These are phyloP conservation scores for Cryptocheilus praepositus DNA, from an alignment of 2,888 invertebrate species.

Conservation along the genomic window DNA sequence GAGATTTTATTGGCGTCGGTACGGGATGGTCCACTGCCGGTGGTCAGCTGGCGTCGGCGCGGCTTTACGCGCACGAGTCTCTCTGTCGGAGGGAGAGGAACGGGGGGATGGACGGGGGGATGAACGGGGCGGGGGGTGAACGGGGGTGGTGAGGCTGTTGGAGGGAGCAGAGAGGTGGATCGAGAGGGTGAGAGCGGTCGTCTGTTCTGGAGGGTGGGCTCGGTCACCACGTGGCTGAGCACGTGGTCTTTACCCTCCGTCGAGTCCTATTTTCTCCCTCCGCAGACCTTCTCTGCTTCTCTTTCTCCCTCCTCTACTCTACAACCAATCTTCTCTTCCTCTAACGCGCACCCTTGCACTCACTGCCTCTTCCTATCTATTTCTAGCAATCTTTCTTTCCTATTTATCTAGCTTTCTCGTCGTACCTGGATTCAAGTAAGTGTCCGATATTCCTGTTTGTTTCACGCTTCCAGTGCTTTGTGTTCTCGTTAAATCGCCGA, in stretches of 20 bases:
- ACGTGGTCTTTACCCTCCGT: conserved; percentile 68
- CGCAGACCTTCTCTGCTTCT: conserved; percentile 17
- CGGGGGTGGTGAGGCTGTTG: background rate
- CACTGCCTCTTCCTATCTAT: background rate
- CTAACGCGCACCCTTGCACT: background rate
- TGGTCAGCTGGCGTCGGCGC: conserved; percentile 73
- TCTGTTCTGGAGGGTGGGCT: conserved; percentile 46
- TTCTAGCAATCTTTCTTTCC: too few relatives aligned
- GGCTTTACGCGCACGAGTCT: conserved; percentile 52
- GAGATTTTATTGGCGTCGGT: conserved; percentile 62
- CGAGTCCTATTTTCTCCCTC: conserved; percentile 39
- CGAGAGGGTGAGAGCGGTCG: conserved; percentile 8
- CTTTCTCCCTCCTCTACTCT: conserved; percentile 15
- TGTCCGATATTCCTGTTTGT: too few relatives aligned
- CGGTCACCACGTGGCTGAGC: conserved; percentile 72
- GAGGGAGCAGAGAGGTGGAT: conserved; percentile 19
- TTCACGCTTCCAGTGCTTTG: too few relatives aligned
- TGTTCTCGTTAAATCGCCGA: too few relatives aligned
- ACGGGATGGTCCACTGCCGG: conserved; percentile 68
- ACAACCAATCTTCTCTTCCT: background rate
- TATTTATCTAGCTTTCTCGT: background rate
- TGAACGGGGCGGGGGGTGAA: background rate
- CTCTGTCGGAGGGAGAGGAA: conserved; percentile 24
- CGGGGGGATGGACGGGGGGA: background rate
- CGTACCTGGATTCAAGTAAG: background rate